Percentiles rank a stretch among this genome's conserved stretches.
Conservation (phyloP, 1,140 invertebrate species). For the Cyrtorhinus lividipennis region DNA sequence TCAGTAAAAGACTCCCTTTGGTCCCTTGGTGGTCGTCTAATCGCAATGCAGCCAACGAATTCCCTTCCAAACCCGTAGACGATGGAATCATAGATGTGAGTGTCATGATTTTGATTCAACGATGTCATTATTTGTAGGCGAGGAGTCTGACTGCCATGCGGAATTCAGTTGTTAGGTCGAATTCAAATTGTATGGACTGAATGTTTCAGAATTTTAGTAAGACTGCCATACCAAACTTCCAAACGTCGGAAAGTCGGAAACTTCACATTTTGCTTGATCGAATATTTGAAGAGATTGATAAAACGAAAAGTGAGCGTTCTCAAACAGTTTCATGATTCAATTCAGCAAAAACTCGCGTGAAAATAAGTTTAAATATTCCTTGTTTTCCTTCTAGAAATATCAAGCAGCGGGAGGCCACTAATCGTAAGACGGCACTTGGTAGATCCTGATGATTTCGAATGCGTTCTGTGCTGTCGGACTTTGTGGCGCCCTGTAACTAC, state of each 20-base stretch:
- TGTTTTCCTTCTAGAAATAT: conserved; percentile 23
- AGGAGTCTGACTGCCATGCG: too few species aligned
- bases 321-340: too few species aligned
- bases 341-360: too few species aligned
- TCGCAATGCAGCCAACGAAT: background rate
- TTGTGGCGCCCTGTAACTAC: conserved; percentile 78
- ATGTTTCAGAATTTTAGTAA: conserved; percentile 11
- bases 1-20: conserved; percentile 3
- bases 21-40: conserved; percentile 15
- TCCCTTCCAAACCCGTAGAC: background rate
- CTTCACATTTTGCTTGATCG: conserved; percentile 37
- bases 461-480: conserved; percentile 64
- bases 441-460: conserved; percentile 59
- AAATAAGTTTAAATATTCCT: too few species aligned
- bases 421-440: conserved; percentile 26
- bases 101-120: too few species aligned
- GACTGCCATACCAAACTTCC: background rate
- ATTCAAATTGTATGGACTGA: too few species aligned
- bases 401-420: conserved; percentile 27
- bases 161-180: too few species aligned
- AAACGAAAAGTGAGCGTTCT: conserved; percentile 38
- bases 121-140: too few species aligned
- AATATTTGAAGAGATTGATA: conserved; percentile 40
- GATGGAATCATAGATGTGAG: conserved; percentile 15
- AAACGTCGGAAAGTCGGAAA: conserved; percentile 25